These are phyloP conservation scores for Lithobates sylvaticus DNA, from an alignment of 2,797 vertebrate species.

Conservation along the genomic window DNA sequence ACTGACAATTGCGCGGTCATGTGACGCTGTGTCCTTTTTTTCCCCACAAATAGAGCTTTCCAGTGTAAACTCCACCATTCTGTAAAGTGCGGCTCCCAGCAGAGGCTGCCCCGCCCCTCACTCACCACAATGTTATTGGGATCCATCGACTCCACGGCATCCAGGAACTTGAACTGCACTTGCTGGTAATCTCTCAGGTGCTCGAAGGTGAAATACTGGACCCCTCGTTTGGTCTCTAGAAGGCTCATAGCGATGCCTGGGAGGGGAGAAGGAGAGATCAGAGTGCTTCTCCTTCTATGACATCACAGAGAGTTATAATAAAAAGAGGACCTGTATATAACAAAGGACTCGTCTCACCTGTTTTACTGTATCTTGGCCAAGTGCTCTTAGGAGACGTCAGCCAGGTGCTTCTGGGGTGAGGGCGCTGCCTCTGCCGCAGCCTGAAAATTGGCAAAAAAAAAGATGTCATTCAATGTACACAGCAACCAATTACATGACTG, in stretches of 20 bases:
- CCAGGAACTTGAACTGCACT: constrained; percentile 94
- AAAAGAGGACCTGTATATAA: too few relatives aligned
- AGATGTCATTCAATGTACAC: too few relatives aligned
- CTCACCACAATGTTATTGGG: constrained; percentile 96
- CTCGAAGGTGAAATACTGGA: constrained; percentile 90
- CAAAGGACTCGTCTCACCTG: constrained; percentile 77
- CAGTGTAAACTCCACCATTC: too few relatives aligned
- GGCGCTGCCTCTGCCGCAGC: constrained; percentile 88
- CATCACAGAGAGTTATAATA: too few relatives aligned
- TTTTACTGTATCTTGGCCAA: constrained; percentile 93
- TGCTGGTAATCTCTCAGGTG: constrained; percentile 95
- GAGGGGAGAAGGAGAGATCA: not conserved
- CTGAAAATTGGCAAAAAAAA: constrained; percentile 67
- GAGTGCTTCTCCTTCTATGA: too few relatives aligned
- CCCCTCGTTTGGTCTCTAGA: constrained; percentile 83
- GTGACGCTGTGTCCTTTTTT: too few relatives aligned
- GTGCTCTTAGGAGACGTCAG: constrained; percentile 88
- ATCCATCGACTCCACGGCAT: constrained; percentile 96
- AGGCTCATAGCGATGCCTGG: constrained; percentile 92
- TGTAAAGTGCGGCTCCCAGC: too few relatives aligned
- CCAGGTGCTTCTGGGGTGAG: constrained; percentile 89
- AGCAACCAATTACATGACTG: too few relatives aligned
- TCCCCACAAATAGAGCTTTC: too few relatives aligned
- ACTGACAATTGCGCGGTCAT: too few relatives aligned
- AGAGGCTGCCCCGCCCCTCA: not conserved